Evolutionary conservation across 2,888 invertebrate species (phyloP).

Genomic region (Crossocerus cetratus): DNA sequence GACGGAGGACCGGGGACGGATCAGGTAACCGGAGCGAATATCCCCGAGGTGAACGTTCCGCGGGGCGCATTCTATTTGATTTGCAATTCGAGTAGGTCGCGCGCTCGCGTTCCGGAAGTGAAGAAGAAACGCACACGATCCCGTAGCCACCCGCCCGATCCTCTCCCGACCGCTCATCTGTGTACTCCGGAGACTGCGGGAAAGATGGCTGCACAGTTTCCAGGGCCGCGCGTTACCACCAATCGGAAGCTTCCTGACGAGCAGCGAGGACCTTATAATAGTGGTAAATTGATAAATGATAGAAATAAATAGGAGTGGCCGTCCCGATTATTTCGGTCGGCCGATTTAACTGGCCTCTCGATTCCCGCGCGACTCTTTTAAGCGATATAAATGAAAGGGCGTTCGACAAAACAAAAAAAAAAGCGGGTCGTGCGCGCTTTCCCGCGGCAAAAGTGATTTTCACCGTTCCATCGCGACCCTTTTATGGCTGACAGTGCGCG

Average conservation of each 20-base stretch:
- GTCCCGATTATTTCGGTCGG: constrained; percentile 11
- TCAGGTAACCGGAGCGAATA: constrained; percentile 36
- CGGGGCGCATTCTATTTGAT: constrained; percentile 51
- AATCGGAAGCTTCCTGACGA: neutral
- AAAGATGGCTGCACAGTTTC: no score
- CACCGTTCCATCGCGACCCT: constrained; percentile 45
- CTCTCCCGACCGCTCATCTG: no score
- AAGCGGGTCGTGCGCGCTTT: neutral
- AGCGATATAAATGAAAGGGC: neutral
- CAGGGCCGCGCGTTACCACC: neutral
- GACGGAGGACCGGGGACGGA: constrained; percentile 21
- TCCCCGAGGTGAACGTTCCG: constrained; percentile 30
- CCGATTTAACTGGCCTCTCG: neutral
- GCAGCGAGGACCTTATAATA: no score
- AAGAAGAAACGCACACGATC: constrained; percentile 32
- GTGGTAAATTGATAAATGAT: no score
- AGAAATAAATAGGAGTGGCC: no score
- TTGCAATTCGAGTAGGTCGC: constrained; percentile 60
- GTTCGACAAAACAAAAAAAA: neutral
- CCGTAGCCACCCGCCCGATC: constrained; percentile 4
- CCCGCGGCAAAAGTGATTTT: constrained; percentile 43
- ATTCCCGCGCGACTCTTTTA: neutral
- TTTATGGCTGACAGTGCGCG: constrained; percentile 38
- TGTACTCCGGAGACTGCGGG: no score
- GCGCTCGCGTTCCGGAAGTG: constrained; percentile 34